Percentiles rank a stretch among this genome's conserved stretches.
Evolutionary conservation across 2,888 invertebrate genomes (phyloP).

Genomic region (Crematogaster levior): DNA sequence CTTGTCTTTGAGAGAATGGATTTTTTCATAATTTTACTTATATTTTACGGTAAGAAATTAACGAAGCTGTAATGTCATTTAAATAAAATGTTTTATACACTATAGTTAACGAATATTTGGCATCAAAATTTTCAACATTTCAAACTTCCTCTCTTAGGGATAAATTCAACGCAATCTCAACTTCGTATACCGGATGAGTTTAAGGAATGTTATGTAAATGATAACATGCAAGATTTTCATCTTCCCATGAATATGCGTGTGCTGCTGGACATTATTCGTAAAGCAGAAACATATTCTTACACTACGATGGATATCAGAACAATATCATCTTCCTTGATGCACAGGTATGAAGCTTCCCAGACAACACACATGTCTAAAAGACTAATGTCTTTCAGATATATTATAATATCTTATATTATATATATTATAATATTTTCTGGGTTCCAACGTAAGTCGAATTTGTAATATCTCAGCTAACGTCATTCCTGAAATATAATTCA

Average conservation of each 20-base stretch:
- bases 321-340: slow-evolving; percentile 87
- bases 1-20: slow-evolving; percentile 55
- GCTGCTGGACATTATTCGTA: slow-evolving; percentile 88
- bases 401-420: too few relatives aligned
- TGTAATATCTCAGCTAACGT: neutral
- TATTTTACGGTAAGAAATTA: slow-evolving; percentile 54
- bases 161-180: slow-evolving; percentile 63
- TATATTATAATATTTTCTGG: too few relatives aligned
- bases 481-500: neutral
- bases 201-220: slow-evolving; percentile 87
- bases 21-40: slow-evolving; percentile 45
- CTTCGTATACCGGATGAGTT: slow-evolving; percentile 87
- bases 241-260: slow-evolving; percentile 88
- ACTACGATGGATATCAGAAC: slow-evolving; percentile 87
- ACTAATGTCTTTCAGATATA: too few relatives aligned
- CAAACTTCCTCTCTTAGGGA: slow-evolving; percentile 51
- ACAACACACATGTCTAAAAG: too few relatives aligned
- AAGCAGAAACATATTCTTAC: slow-evolving; percentile 87
- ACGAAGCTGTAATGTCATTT: neutral
- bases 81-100: neutral
- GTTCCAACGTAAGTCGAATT: neutral
- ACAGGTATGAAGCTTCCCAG: slow-evolving; percentile 64
- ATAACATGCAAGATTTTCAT: slow-evolving; percentile 84
- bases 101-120: neutral
- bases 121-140: neutral